Evolutionary conservation across 2,888 invertebrate genomes (phyloP), one percentile per base, ranked within the genome.

Genomic region (Criorhina ranunculi): DNA sequence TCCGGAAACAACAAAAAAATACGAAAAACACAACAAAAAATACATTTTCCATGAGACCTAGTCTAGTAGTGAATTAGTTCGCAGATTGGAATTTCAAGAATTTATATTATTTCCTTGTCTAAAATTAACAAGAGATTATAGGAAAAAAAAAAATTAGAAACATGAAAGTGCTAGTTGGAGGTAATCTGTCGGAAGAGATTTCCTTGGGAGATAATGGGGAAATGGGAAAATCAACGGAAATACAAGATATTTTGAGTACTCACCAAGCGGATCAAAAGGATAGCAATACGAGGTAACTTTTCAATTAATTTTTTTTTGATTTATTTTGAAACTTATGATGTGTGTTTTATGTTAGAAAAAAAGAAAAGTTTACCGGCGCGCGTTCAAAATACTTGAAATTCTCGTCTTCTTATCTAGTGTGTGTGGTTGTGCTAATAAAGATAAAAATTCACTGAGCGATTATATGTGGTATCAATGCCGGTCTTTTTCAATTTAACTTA

Each of bases 111-210:
- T 19, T 59, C 37, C 6, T 29, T n/a, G 60, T 67, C 62, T 62
- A 69, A 76, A 17, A 70, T 60, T 59, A 70, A 59, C 8, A 57
- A 62, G 33, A 49, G 11, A 53, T 29, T 19, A 24, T 24, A 37
- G 51, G 15, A n/a, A 31, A 37, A 40, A 66, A 37, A 44, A 29
- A n/a, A 59, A 59, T 53, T 6, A 29, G 15, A 70, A 79, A 83
- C 64, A 85, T 85, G 85, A 69, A 85, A 55, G 75, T 85, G 55
- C 4, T 85, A 66, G 66, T 85, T 40, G 80, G 64, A 9, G 70
- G 76, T 46, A 80, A 72, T 59, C 33, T 75, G 37, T 35, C 80
- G 51, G 85, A 85, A 40, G 80, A 80, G 40, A 80, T 85, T 33
- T 62, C 75, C 17, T 62, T 80, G 60, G 80, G 59, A 17, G 75